Evolutionary conservation across 2,113 vertebrate species (phyloP), one percentile per base, ranked within the genome.

Genomic region (Empidonax traillii): DNA sequence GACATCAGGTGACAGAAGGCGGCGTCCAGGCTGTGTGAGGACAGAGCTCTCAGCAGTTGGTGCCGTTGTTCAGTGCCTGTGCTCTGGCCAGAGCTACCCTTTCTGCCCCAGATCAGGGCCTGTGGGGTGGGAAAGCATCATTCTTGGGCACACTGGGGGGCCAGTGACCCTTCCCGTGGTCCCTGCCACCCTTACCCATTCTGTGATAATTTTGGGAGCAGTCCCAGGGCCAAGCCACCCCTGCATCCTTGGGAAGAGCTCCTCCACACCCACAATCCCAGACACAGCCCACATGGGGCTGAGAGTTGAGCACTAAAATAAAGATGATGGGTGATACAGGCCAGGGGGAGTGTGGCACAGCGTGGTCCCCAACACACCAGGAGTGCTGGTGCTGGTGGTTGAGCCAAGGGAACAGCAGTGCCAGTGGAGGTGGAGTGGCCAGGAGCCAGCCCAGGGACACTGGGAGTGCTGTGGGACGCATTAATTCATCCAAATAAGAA

Each of bases 331-430:
- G 52, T 51, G 37, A 80, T 58, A 0, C 28, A 10, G 46, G 12
- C 7, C 31, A 5, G 14, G 22, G 22, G 19, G 27, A 41, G 31
- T 0, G 0, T 2, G 37, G 19, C 10, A 3, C 10, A 4, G 2
- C 14, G 37, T 17, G 6, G 4, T 10, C 24, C 17, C 46, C 39
- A 4, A 0, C 23, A 3, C 0, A 0, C 15, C 5, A 3, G 2
- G 15, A 12, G 30, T 6, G 12, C 52, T 7, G 6, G 5, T 0
- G 2, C 44, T 37, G 65, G 6, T 15, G 41, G 31, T 23, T 2
- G 5, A 67, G 49, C 59, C 12, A 2, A 2, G 47, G 33, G 28
- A 46, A 8, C 5, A 17, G 39, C 43, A 5, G 3, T 23, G 14
- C 18, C 44, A 9, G 13, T 1, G 44, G 30, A 41, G 20, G 12